A percentile compares a stretch with the other conserved stretches of the same genome.
phyloP scores from a whole-genome alignment of 2,888 invertebrate species.

The Griposia aprilina region DNA sequence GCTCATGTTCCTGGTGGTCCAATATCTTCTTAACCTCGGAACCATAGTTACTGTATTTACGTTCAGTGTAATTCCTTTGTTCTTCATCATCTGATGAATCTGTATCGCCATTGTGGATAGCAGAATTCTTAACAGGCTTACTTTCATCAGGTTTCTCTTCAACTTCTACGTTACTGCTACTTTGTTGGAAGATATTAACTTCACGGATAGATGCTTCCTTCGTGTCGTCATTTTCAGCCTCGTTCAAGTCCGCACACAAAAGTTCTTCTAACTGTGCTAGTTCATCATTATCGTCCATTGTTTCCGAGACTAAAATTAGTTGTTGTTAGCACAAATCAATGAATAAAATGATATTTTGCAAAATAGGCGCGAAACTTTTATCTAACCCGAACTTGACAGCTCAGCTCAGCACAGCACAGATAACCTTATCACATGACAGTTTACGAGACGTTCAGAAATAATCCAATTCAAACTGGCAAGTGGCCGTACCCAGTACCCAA shows the following conservation, averaged over 20 bases:
- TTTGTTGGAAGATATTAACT: constrained; percentile 81
- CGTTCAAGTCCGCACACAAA: constrained; percentile 82
- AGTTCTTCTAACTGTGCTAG: constrained; percentile 86
- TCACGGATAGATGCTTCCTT: constrained; percentile 71
- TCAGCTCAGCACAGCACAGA: not conserved
- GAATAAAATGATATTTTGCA: not conserved
- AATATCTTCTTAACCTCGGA: constrained; percentile 92
- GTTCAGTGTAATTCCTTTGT: constrained; percentile 93
- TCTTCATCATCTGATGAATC: constrained; percentile 97
- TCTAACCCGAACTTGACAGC: not conserved
- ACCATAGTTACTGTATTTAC: constrained; percentile 94
- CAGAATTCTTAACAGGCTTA: constrained; percentile 70
- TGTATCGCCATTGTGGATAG: constrained; percentile 91
- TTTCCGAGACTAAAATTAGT: not conserved
- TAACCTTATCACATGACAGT: not conserved
- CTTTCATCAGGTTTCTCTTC: constrained; percentile 50
- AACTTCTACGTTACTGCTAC: constrained; percentile 56
- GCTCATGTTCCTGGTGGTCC: constrained; percentile 85
- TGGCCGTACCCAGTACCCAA: not conserved
- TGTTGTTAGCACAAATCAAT: not conserved
- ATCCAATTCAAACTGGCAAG: not conserved
- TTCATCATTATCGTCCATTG: constrained; percentile 82
- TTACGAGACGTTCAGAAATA: not conserved
- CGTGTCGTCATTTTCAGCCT: constrained; percentile 63
- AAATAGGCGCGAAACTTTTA: constrained; percentile 56